phyloP scores from a whole-genome alignment of 2,888 invertebrate genomes.

The Synanthedon myopaeformis region DNA sequence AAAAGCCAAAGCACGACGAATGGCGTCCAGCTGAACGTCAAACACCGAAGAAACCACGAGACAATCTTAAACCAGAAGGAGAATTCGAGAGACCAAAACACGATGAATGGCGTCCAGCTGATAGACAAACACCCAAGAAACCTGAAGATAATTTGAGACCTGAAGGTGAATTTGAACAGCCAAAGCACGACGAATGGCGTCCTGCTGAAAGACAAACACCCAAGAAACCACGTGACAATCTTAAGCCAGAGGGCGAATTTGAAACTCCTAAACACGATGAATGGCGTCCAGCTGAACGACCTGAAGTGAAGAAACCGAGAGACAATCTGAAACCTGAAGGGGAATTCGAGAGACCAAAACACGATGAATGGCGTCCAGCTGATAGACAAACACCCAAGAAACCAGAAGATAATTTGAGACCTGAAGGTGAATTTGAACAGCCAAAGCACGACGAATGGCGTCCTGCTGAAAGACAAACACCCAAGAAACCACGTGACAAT shows the following conservation, averaged over 20 bases:
- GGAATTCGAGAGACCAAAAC: conserved; percentile 42
- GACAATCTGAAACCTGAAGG: conserved; percentile 70
- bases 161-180: conserved; percentile 67
- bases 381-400: conserved; percentile 40
- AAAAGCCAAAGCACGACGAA: conserved; percentile 29
- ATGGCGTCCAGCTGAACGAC: conserved; percentile 41
- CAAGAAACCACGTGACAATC: conserved; percentile 39
- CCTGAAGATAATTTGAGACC: conserved; percentile 39
- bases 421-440: conserved; percentile 64
- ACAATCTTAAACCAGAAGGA: no score
- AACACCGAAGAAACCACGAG: no score
- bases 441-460: conserved; percentile 34
- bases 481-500: conserved; percentile 63
- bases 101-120: no score
- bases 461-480: conserved; percentile 59
- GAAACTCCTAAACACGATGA: conserved; percentile 45
- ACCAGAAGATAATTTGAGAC: conserved; percentile 66
- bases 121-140: conserved; percentile 15
- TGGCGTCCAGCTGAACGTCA: no score
- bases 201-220: conserved; percentile 22
- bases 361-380: conserved; percentile 35
- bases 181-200: conserved; percentile 26
- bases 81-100: no score
- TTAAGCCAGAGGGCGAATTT: conserved; percentile 45
- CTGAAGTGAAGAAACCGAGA: conserved; percentile 33